Evolutionary conservation across 92 coral and sea anemone species (phyloP).

Genomic region (Phenganax subtilis): DNA sequence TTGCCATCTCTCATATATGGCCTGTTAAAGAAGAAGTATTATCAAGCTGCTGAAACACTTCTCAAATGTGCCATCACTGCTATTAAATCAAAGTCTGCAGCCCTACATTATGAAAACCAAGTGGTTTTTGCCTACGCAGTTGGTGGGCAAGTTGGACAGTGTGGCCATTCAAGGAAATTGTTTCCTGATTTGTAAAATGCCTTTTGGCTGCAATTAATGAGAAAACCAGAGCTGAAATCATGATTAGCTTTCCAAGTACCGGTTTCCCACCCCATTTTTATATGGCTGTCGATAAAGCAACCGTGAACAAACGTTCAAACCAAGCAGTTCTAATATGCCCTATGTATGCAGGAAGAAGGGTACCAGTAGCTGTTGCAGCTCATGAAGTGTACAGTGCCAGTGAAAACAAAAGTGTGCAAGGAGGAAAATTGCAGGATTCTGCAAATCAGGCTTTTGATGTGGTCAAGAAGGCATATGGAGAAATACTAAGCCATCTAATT

Average conservation of each 20-base stretch:
- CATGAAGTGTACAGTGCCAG: background rate
- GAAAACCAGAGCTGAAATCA: constrained; percentile 1
- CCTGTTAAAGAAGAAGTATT: background rate
- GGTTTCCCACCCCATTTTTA: background rate
- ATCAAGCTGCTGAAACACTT: background rate
- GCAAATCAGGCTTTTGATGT: too few species aligned
- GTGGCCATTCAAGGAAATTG: constrained; percentile 18
- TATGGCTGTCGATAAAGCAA: constrained; percentile 14
- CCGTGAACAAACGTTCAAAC: background rate
- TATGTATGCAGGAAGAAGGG: background rate
- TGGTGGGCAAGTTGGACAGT: constrained; percentile 7
- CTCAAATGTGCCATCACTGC: constrained; percentile 2
- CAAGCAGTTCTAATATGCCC: constrained; percentile 16
- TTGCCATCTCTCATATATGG: too few species aligned
- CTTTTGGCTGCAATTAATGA: background rate
- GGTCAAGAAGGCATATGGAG: too few species aligned
- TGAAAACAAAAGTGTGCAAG: background rate
- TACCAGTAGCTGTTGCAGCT: constrained; percentile 2
- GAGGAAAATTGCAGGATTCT: too few species aligned
- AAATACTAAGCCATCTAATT: too few species aligned
- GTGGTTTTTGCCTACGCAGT: background rate
- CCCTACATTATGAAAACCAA: background rate
- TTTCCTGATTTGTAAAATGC: constrained; percentile 7
- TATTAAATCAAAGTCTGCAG: constrained; percentile 2
- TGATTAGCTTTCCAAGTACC: background rate